Evolutionary conservation across 2,888 invertebrate species (phyloP), one percentile per base, ranked within the genome.

Genomic region (Xylocampa areola): DNA sequence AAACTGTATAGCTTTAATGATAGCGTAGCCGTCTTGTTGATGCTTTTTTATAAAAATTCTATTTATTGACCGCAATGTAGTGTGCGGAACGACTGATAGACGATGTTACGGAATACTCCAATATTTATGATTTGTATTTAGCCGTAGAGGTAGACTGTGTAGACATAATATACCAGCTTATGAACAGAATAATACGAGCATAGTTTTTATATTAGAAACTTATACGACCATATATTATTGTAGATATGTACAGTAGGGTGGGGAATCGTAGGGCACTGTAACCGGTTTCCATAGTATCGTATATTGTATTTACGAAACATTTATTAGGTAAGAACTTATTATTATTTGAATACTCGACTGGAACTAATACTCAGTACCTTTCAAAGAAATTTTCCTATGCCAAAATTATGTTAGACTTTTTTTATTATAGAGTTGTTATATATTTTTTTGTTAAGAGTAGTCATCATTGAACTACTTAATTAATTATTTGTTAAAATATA

Each of bases 1-100:
- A 93, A 91, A 91, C 69, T 89, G 86, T 92, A 88, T 92, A 93
- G 92, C 91, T 92, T 91, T 92, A 92, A 93, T 84, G 78, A 87
- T 91, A 92, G 91, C 75, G 89, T 92, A 92, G 93, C 86, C 88
- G 92, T 92, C 92, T 92, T 91, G 93, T 93, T 93, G 87, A 92
- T 85, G 93, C 92, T 93, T 93, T 91, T 92, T 91, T 91, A 91
- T 90, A 70, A 90, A 92, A 91, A 92, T 84, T 92, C 88, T 92
- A 92, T 92, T 91, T 91, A 92, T 88, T 90, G 80, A 84, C 91
- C 92, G 92, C 91, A 78, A 72, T 82, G 85, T 91, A 90, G 91
- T 73, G 77, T 74, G 93, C 91, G 93, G 92, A 75, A 86, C 76
- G 93, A 93, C 93, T 93, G 93, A 92, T 90, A 88, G 84, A 82